phyloP scores from a whole-genome alignment of 2,113 vertebrate species.

The Strix aluco region DNA sequence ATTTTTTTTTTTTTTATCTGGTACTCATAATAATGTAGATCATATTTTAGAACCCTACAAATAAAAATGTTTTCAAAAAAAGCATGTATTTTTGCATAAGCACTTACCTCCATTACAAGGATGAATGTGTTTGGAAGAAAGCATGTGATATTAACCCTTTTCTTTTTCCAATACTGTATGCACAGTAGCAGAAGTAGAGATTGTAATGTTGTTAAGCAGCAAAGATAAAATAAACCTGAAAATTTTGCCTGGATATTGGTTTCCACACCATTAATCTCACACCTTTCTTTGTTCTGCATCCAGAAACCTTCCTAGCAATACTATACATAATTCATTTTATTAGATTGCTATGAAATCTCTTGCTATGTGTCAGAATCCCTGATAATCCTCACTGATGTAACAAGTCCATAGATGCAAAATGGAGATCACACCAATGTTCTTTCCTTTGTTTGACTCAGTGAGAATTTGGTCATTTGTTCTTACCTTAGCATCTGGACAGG shows the following conservation, averaged over 20 bases:
- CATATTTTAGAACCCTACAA: background rate
- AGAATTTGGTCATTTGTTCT: background rate
- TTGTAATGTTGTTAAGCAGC: background rate
- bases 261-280: background rate
- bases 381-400: background rate
- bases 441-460: accelerated
- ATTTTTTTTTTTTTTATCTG: background rate
- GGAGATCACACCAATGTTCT: background rate
- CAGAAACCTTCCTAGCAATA: background rate
- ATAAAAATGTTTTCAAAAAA: background rate
- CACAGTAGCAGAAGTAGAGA: background rate
- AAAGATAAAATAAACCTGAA: background rate
- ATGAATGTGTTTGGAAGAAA: background rate
- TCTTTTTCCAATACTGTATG: background rate
- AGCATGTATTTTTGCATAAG: background rate
- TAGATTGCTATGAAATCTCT: background rate
- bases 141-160: background rate
- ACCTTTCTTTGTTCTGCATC: background rate
- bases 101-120: accelerated
- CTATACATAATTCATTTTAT: background rate
- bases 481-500: background rate
- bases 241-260: background rate
- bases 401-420: background rate
- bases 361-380: background rate
- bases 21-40: background rate